phyloP scores from a whole-genome alignment of 2,113 vertebrate genomes.

The Petroica traversi region DNA sequence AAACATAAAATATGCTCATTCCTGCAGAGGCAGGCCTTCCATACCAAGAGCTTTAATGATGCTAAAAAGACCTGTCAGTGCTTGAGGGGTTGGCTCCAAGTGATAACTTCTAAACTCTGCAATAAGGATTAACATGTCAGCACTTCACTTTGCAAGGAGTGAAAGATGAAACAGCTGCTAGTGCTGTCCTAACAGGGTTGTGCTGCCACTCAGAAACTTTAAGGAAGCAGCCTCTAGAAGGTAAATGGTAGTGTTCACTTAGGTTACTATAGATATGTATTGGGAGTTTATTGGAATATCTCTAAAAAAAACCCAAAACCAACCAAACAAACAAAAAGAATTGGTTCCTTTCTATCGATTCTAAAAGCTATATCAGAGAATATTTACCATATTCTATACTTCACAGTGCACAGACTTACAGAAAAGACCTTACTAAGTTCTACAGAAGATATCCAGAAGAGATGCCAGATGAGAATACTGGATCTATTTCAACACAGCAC shows the following conservation, averaged over 20 bases:
- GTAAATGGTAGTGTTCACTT: neutral
- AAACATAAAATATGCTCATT: neutral
- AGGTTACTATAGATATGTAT: neutral
- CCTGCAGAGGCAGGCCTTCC: neutral
- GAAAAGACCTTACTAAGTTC: neutral
- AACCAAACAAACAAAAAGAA: neutral
- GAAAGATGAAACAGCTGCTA: constrained; percentile 24
- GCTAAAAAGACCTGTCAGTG: neutral
- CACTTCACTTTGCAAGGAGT: neutral
- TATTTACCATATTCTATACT: neutral
- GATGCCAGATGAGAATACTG: neutral
- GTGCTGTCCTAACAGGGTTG: neutral
- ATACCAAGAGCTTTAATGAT: neutral
- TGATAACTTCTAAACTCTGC: neutral
- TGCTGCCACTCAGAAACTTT: neutral
- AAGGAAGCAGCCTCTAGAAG: neutral
- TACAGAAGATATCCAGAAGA: neutral
- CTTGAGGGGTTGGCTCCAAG: neutral
- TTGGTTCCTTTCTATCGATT: neutral
- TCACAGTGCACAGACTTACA: neutral
- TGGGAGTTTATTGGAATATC: neutral
- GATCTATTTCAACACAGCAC: neutral
- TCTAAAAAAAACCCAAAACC: neutral
- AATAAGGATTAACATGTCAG: neutral
- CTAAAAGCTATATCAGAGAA: neutral